Percentiles rank a stretch among this genome's conserved stretches.
These are phyloP conservation scores for Actinopyga echinites DNA, from an alignment of 53 echinoderm and acorn worm genomes.

Conservation along the genomic window DNA sequence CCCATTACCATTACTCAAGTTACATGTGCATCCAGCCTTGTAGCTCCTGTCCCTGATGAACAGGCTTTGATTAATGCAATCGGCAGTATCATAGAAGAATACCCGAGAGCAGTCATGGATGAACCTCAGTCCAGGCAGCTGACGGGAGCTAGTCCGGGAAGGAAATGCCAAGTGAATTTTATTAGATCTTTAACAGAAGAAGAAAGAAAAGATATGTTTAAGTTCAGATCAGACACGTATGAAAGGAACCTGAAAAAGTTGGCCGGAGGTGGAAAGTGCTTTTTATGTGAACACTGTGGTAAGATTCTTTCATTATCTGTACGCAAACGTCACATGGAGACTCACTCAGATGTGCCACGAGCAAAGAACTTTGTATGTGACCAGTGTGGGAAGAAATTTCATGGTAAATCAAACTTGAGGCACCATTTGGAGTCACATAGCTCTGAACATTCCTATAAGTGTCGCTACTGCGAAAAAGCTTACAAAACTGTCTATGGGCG, in stretches of 20 bases:
- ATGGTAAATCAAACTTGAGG: neutral
- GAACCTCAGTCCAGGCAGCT: neutral
- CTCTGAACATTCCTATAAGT: neutral
- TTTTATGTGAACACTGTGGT: slow-evolving; percentile 33
- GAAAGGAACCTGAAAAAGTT: neutral
- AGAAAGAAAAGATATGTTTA: slow-evolving; percentile 21
- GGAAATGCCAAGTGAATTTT: neutral
- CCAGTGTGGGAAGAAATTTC: slow-evolving; percentile 19
- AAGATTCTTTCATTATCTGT: neutral
- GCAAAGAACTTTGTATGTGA: slow-evolving; percentile 3
- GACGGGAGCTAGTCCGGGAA: neutral
- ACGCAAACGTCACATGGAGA: slow-evolving; percentile 8
- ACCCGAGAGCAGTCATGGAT: neutral
- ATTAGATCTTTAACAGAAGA: slow-evolving; percentile 14
- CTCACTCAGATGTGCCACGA: neutral
- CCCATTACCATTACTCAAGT: no score
- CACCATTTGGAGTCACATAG: slow-evolving; percentile 8
- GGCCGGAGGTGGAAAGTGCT: neutral
- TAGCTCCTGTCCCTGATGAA: neutral
- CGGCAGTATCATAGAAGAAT: slow-evolving; percentile 17
- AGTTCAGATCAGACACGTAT: neutral
- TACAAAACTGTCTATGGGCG: slow-evolving; percentile 43
- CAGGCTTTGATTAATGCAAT: slow-evolving; percentile 20
- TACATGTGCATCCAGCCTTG: neutral
- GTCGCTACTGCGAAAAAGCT: slow-evolving; percentile 7